A percentile compares a stretch with the other conserved stretches of the same genome.
phyloP scores from a whole-genome alignment of 2,888 invertebrate genomes.

The Heliconius erato region DNA sequence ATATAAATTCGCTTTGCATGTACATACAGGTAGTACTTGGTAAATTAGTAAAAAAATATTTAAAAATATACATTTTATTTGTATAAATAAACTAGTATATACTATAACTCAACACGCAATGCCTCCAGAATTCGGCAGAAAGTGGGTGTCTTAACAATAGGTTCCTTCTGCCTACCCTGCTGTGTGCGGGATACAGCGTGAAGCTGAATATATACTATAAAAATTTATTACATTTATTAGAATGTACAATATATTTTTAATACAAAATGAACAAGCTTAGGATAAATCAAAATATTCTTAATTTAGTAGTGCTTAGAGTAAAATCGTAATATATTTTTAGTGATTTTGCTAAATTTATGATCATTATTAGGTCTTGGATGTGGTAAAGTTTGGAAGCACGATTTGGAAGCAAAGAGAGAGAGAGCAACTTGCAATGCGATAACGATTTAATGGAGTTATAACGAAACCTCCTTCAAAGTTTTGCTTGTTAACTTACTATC shows the following conservation, averaged over 20 bases:
- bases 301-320: background rate
- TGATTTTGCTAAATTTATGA: background rate
- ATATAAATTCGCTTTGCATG: background rate
- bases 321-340: background rate
- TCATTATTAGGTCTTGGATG: background rate
- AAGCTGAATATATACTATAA: too few relatives aligned
- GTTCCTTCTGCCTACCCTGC: too few relatives aligned
- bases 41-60: background rate
- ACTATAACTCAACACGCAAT: too few relatives aligned
- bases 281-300: too few relatives aligned
- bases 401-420: too few relatives aligned
- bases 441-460: constrained; percentile 11
- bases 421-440: background rate
- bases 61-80: background rate
- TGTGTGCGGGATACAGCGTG: too few relatives aligned
- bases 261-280: too few relatives aligned
- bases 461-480: background rate
- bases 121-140: too few relatives aligned
- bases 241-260: too few relatives aligned
- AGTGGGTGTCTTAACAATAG: too few relatives aligned
- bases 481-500: background rate
- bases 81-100: too few relatives aligned
- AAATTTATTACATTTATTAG: too few relatives aligned
- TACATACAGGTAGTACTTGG: background rate
- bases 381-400: background rate